Evolutionary conservation across 1,140 invertebrate species (phyloP), one percentile per base, ranked within the genome.

Genomic region (Drosophila quadrilineata): DNA sequence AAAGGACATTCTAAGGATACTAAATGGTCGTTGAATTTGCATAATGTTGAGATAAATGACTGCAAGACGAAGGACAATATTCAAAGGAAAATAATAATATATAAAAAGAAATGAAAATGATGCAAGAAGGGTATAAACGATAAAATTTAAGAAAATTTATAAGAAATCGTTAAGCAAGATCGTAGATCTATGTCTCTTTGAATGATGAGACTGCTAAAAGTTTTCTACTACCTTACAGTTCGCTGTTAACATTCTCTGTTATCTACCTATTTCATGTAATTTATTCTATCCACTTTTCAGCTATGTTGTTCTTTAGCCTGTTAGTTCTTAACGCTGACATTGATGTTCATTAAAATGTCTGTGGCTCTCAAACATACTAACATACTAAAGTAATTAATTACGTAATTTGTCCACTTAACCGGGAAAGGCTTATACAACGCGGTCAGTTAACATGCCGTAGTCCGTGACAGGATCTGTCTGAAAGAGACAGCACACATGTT

Each of bases 311-410:
- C 26, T 8, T 26, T 8, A 43, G 0, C 41, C 60, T 21, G n/a
- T n/a, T 8, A 28, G 3, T 12, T 19, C 14, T n/a, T 24, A 14
- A 14, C 9, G 3, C 57, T 16, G 43, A 49, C 45, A 40, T 6
- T 12, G 22, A 14, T 31, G 16, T 28, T 24, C 16, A 26, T 12
- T 19, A 57, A 48, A 80, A 85, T 54, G 22, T 9, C 12, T 40
- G 6, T 3, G 28, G 12, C 36, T 12, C 52, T 31, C 21, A 33
- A n/a, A n/a, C n/a, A n/a, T n/a, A n/a, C n/a, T n/a, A n/a, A n/a
- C n/a, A n/a, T n/a, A 35, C 52, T 54, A 66, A 63, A 63, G 48
- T 77, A 88, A 84, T 88, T 87, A 84, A 85, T 88, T 82, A 63
- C 46, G 62, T 64, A 66, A 75, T 88, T 88, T 74, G 65, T 68